phyloP scores from a whole-genome alignment of 2,113 vertebrate genomes.

The Geococcyx californianus region DNA sequence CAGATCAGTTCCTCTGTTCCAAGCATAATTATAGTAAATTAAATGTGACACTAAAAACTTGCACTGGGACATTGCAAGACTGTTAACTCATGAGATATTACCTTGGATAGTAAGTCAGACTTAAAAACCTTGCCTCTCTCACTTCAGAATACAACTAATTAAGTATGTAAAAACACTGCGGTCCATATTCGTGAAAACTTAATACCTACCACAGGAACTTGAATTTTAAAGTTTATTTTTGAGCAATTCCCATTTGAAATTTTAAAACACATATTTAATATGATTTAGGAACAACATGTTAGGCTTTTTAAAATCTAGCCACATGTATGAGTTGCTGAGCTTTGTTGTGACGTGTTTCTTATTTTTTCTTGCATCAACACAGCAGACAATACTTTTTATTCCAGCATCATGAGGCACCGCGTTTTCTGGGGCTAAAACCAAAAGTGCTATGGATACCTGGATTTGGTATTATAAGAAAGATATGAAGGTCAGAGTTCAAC shows the following conservation, averaged over 20 bases:
- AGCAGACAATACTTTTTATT: not conserved
- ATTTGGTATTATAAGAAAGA: not conserved
- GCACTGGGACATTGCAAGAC: not conserved
- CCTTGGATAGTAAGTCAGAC: not conserved
- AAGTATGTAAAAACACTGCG: not conserved
- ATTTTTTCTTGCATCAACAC: not conserved
- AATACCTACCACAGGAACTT: not conserved
- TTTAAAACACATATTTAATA: not conserved
- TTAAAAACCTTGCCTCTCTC: not conserved
- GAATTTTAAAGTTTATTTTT: not conserved
- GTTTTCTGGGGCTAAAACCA: not conserved
- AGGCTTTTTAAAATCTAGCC: not conserved
- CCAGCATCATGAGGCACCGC: not conserved
- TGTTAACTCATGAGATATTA: not conserved
- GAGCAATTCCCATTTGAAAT: not conserved
- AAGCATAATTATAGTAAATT: not conserved
- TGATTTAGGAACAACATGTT: not conserved
- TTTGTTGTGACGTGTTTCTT: not conserved
- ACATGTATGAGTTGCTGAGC: accelerated
- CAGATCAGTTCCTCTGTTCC: not conserved
- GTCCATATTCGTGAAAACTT: not conserved
- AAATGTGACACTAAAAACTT: not conserved
- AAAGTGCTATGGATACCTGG: not conserved
- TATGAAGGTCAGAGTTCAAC: not conserved
- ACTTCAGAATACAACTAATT: not conserved